phyloP scores from a whole-genome alignment of 2,888 invertebrate genomes.

The Drosophila pseudotakahashii region DNA sequence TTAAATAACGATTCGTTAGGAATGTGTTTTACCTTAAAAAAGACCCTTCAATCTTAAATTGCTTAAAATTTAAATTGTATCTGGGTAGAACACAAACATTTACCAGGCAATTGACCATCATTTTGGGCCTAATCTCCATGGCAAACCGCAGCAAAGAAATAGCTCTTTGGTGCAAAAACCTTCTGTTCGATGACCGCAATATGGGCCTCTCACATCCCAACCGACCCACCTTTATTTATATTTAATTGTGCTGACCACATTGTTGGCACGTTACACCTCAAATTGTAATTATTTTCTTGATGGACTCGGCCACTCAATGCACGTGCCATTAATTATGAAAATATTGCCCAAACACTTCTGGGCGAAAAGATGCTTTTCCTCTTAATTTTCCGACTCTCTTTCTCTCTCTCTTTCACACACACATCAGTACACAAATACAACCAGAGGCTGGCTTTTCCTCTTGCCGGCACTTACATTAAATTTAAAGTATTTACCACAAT shows the following conservation, averaged over 20 bases:
- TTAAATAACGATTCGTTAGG: too few species aligned
- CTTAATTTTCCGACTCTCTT: not conserved
- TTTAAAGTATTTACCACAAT: conserved; percentile 74
- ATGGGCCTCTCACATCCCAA: conserved; percentile 8
- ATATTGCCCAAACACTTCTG: conserved; percentile 75
- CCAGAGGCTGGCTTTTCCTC: conserved; percentile 23
- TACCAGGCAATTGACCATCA: not conserved
- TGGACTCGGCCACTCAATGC: conserved; percentile 49
- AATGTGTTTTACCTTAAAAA: not conserved
- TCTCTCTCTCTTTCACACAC: not conserved
- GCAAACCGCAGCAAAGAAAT: conserved; percentile 33
- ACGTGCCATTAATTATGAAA: conserved; percentile 75
- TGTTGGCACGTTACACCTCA: conserved; percentile 43
- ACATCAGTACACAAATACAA: not conserved
- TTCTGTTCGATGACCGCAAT: conserved; percentile 26
- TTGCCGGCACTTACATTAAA: conserved; percentile 64
- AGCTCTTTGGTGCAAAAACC: conserved; percentile 8
- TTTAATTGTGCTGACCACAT: conserved; percentile 42
- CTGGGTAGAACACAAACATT: not conserved
- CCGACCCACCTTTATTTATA: conserved; percentile 30
- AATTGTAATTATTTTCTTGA: conserved; percentile 58
- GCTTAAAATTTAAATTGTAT: not conserved
- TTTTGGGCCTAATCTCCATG: conserved; percentile 13
- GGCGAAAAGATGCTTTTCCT: conserved; percentile 26
- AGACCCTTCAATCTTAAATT: not conserved